Conservation (phyloP, 2,113 vertebrate species). For the Struthidea cinerea region DNA sequence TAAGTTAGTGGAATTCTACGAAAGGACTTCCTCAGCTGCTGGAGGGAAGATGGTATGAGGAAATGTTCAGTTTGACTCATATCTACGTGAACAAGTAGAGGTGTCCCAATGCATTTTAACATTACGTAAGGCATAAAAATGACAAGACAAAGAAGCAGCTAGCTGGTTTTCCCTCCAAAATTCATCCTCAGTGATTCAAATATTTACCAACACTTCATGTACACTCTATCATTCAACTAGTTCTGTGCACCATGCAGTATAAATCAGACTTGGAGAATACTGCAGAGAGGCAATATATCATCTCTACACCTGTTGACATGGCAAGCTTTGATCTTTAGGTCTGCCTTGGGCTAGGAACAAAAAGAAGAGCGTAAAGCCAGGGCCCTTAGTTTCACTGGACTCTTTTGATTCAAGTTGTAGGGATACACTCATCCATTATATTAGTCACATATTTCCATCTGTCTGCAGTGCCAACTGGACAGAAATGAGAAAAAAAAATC, state of each 20-base stretch:
- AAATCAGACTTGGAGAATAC: background rate
- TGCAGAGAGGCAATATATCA: background rate
- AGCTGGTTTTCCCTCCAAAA: background rate
- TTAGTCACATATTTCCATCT: background rate
- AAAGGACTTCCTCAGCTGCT: background rate
- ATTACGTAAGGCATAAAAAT: background rate
- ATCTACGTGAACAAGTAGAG: background rate
- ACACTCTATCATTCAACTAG: background rate
- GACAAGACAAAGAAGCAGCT: background rate
- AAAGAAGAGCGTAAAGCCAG: background rate
- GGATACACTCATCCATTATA: background rate
- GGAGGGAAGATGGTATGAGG: background rate
- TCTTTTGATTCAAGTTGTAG: background rate
- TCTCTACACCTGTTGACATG: background rate
- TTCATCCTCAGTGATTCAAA: background rate
- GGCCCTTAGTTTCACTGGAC: background rate
- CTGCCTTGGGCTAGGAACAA: background rate
- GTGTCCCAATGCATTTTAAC: background rate
- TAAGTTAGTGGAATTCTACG: background rate
- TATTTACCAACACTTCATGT: background rate
- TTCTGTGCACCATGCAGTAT: background rate
- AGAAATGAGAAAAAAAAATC: background rate
- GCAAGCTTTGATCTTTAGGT: conserved; percentile 17
- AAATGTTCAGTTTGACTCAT: background rate
- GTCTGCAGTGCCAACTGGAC: background rate